phyloP scores from a whole-genome alignment of 2,797 vertebrate species.

The Cygnus olor region DNA sequence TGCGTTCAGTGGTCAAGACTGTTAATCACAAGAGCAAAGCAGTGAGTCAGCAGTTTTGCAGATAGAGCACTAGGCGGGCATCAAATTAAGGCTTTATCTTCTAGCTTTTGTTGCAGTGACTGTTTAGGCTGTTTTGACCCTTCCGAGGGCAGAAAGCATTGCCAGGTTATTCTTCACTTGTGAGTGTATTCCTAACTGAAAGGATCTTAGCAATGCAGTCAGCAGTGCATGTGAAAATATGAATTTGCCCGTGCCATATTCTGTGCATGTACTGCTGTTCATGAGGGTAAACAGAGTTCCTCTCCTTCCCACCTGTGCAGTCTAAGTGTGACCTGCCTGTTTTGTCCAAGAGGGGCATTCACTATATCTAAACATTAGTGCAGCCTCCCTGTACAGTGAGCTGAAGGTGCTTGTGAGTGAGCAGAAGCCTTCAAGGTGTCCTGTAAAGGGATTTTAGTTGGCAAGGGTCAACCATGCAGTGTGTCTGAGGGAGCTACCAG shows the following conservation, averaged over 20 bases:
- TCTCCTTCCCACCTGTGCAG: neutral
- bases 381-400: neutral
- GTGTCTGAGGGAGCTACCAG: neutral
- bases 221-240: fast-evolving
- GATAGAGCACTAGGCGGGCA: neutral
- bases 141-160: neutral
- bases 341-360: neutral
- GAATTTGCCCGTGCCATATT: neutral
- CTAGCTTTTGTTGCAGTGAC: fast-evolving
- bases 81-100: neutral
- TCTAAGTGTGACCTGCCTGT: neutral
- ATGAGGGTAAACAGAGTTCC: fast-evolving
- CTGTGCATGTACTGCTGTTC: fast-evolving
- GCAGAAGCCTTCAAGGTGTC: neutral
- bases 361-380: fast-evolving
- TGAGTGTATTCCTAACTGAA: neutral
- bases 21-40: neutral
- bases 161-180: fast-evolving
- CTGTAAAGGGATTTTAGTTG: neutral
- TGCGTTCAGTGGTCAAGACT: neutral
- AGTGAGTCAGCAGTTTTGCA: neutral
- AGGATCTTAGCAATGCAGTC: neutral
- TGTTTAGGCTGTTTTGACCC: neutral
- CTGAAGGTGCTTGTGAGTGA: neutral
- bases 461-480: fast-evolving